Evolutionary conservation across 2,797 vertebrate genomes (phyloP).

Genomic region (Mormyrops attenuatus): DNA sequence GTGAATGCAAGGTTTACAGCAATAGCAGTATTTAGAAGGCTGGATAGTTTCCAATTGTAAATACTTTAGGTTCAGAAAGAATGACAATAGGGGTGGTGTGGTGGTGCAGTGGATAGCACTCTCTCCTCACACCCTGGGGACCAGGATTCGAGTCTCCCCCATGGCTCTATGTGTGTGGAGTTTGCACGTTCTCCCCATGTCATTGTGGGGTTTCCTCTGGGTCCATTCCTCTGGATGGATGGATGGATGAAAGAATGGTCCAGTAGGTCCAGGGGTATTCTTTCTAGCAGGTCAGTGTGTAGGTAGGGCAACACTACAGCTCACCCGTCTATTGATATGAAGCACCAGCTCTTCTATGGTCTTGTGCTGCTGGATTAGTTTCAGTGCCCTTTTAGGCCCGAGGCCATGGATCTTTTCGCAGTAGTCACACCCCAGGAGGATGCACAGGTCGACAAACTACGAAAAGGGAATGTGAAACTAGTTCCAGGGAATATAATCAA

Average conservation of each 20-base stretch:
- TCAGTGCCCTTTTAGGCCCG: constrained; percentile 66
- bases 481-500: neutral
- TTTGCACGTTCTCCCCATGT: neutral
- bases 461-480: neutral
- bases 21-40: neutral
- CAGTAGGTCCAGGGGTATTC: neutral
- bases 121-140: neutral
- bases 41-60: neutral
- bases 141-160: neutral
- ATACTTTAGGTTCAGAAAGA: neutral
- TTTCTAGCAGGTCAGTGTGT: neutral
- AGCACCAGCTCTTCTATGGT: constrained; percentile 65
- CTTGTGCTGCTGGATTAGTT: constrained; percentile 63
- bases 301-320: neutral
- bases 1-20: neutral
- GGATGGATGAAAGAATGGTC: neutral
- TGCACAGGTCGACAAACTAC: constrained; percentile 78
- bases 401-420: constrained; percentile 66
- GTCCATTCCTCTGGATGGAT: neutral
- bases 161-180: neutral
- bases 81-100: neutral
- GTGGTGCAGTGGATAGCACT: neutral
- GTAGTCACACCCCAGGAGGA: constrained; percentile 77
- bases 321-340: constrained; percentile 62
- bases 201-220: neutral